phyloP scores from a whole-genome alignment of 2,113 vertebrate species.

The Stigmatopora nigra region DNA sequence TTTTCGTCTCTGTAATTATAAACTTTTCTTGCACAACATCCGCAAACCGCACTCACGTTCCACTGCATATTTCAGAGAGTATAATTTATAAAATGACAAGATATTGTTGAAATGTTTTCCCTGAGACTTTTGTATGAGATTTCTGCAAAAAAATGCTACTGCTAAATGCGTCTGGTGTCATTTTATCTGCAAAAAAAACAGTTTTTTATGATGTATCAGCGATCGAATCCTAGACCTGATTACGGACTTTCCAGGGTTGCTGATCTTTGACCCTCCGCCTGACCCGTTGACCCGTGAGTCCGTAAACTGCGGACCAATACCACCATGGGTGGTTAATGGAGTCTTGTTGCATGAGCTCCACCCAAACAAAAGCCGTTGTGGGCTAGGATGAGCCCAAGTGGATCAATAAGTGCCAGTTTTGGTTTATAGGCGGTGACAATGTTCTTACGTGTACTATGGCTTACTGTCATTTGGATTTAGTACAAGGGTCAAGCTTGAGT shows the following conservation, averaged over 20 bases:
- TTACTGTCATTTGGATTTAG: slow-evolving; percentile 64
- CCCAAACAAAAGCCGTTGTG: slow-evolving; percentile 33
- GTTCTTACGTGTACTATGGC: slow-evolving; percentile 51
- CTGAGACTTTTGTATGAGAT: slow-evolving; percentile 55
- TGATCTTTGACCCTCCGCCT: slow-evolving; percentile 56
- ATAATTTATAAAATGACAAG: slow-evolving; percentile 62
- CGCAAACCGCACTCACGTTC: slow-evolving; percentile 21
- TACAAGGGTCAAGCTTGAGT: slow-evolving; percentile 48
- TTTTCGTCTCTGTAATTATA: slow-evolving; percentile 2
- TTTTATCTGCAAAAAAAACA: too few species aligned
- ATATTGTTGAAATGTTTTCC: slow-evolving; percentile 46
- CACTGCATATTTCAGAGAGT: slow-evolving; percentile 45
- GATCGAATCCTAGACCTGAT: slow-evolving; percentile 60
- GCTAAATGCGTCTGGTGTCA: slow-evolving; percentile 19
- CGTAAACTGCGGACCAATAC: slow-evolving; percentile 61
- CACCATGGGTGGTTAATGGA: slow-evolving; percentile 41
- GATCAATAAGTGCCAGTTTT: slow-evolving; percentile 73
- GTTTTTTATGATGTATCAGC: slow-evolving; percentile 61
- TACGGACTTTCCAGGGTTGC: slow-evolving; percentile 53
- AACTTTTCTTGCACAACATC: slow-evolving; percentile 11
- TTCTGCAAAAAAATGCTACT: slow-evolving; percentile 45
- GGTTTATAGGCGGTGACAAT: slow-evolving; percentile 63
- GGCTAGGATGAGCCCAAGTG: slow-evolving; percentile 31
- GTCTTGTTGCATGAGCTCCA: slow-evolving; percentile 29
- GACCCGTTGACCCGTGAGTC: slow-evolving; percentile 49